phyloP scores from a whole-genome alignment of 92 coral and sea anemone genomes.

The Heteractis magnifica region DNA sequence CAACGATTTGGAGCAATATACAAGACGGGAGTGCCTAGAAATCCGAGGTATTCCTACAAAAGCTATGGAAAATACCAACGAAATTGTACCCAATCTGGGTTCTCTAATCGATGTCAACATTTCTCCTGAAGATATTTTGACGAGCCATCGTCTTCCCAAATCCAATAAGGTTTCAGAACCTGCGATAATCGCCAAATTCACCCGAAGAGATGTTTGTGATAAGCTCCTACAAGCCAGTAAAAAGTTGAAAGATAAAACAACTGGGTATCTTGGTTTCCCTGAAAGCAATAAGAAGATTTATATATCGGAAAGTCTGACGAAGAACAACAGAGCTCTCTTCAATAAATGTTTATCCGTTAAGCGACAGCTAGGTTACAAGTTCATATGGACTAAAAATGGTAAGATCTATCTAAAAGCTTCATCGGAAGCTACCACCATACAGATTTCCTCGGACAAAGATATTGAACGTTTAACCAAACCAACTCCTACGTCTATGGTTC shows the following conservation, averaged over 20 bases:
- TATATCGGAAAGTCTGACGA: background rate
- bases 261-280: background rate
- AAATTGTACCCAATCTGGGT: background rate
- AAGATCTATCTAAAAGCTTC: background rate
- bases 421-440: background rate
- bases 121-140: conserved; percentile 38
- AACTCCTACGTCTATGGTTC: background rate
- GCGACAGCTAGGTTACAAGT: background rate
- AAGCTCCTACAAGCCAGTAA: background rate
- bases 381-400: background rate
- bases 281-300: background rate
- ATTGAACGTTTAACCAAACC: background rate
- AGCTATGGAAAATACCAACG: background rate
- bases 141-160: conserved; percentile 17
- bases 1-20: conserved; percentile 11
- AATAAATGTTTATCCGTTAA: background rate
- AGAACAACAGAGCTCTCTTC: background rate
- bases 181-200: background rate
- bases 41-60: conserved; percentile 2
- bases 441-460: background rate
- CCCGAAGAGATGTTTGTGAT: background rate
- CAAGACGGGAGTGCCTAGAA: conserved; percentile 7
- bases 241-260: background rate
- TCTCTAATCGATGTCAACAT: conserved; percentile 45
- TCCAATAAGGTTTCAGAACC: background rate